A percentile compares a stretch with the other conserved stretches of the same genome.
These are phyloP conservation scores for Dendrocincla tyrannina DNA, from an alignment of 2,797 vertebrate species.

Conservation along the genomic window DNA sequence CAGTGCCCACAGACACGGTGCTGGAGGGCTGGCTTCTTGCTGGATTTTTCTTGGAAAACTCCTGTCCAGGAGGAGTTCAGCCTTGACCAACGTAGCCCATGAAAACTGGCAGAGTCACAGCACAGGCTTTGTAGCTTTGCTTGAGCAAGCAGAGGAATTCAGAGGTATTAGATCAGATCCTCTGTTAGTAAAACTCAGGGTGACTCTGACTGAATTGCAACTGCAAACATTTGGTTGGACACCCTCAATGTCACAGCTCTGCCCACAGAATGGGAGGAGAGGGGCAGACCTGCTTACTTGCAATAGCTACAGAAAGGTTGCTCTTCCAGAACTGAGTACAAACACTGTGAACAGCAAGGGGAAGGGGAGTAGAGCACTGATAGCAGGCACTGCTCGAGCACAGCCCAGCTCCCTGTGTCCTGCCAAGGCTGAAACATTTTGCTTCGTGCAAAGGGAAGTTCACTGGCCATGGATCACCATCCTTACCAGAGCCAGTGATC, in stretches of 20 bases:
- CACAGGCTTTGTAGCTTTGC: conserved; percentile 30
- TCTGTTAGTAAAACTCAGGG: neutral
- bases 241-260: neutral
- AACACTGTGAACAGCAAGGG: neutral
- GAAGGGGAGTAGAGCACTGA: neutral
- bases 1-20: neutral
- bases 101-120: conserved; percentile 41
- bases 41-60: conserved; percentile 56
- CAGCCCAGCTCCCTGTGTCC: neutral
- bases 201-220: neutral
- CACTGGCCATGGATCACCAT: neutral
- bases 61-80: conserved; percentile 11
- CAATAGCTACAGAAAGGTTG: neutral
- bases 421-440: neutral
- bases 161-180: neutral
- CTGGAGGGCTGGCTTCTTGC: neutral
- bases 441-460: neutral
- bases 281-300: neutral
- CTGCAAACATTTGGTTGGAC: neutral
- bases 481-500: neutral
- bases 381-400: neutral
- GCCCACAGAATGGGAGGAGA: neutral
- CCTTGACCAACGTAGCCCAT: neutral
- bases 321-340: neutral
- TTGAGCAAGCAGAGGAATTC: neutral